A percentile compares a stretch with the other conserved stretches of the same genome.
Evolutionary conservation across 2,888 invertebrate genomes (phyloP).

Genomic region (Tipula lateralis): DNA sequence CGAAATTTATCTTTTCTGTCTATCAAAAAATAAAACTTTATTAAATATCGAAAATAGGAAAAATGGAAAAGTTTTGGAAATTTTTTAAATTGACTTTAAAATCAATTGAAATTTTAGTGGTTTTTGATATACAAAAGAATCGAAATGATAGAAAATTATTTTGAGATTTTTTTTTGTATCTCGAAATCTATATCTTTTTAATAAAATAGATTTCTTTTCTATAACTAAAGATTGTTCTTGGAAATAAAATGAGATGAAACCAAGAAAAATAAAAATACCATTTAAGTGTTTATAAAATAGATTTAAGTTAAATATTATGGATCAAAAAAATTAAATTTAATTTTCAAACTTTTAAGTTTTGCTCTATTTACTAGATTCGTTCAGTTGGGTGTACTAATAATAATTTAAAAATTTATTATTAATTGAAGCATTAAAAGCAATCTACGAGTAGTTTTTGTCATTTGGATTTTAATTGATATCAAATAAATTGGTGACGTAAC

Average conservation of each 20-base stretch:
- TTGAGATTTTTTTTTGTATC: too few relatives aligned
- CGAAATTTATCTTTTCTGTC: background rate
- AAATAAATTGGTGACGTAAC: too few relatives aligned
- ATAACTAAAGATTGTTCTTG: background rate
- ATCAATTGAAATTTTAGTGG: constrained; percentile 11
- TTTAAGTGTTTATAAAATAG: background rate
- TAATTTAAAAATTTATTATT: background rate
- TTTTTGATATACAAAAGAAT: background rate
- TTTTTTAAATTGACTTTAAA: constrained; percentile 6
- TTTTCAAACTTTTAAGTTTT: background rate
- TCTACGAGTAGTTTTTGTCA: background rate
- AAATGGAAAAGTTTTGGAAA: background rate
- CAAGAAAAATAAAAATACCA: background rate
- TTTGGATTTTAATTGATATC: background rate
- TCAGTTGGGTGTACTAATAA: background rate
- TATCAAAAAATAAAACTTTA: constrained; percentile 2
- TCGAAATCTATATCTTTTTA: constrained; percentile 4
- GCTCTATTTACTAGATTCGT: background rate
- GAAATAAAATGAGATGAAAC: background rate
- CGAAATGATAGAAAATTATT: background rate
- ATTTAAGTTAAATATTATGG: background rate
- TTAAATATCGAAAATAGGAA: background rate
- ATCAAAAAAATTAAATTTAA: background rate
- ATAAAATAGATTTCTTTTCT: background rate
- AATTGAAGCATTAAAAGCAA: background rate